Evolutionary conservation across 2,797 vertebrate species (phyloP).

Genomic region (Phrynocephalus guinanensis): DNA sequence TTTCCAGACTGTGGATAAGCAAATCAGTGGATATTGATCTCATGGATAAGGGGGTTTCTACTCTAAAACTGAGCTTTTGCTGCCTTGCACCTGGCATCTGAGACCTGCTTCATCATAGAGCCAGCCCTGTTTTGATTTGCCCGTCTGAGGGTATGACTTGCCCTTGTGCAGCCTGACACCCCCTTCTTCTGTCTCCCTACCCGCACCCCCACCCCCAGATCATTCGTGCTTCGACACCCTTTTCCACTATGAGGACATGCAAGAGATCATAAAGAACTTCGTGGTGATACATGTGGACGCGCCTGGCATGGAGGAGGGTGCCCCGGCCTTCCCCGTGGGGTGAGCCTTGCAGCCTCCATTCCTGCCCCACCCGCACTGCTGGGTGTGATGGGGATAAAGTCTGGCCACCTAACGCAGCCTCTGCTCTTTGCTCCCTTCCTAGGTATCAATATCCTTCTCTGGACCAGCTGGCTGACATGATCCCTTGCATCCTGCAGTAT

Average conservation of each 20-base stretch:
- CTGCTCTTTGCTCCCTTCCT: constrained; percentile 2
- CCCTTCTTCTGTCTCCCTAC: constrained; percentile 33
- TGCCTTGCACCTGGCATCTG: not conserved
- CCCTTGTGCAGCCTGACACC: constrained; percentile 31
- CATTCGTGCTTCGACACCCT: constrained; percentile 91
- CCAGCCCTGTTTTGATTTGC: not conserved
- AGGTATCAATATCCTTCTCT: constrained; percentile 90
- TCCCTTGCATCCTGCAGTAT: constrained; percentile 88
- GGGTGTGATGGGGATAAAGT: constrained; percentile 74
- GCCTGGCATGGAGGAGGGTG: constrained; percentile 90
- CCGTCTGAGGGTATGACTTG: constrained; percentile 10
- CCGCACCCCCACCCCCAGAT: constrained; percentile 75
- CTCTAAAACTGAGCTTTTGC: not conserved
- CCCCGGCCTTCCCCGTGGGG: constrained; percentile 85
- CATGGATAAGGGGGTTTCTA: no score
- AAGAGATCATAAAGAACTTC: constrained; percentile 94
- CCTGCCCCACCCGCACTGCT: not conserved
- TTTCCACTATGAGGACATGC: constrained; percentile 92
- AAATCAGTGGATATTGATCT: no score
- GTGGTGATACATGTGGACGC: constrained; percentile 89
- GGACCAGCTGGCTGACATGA: constrained; percentile 91
- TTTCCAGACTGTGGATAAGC: no score
- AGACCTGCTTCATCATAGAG: not conserved
- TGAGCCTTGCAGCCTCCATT: constrained; percentile 64
- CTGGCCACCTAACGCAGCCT: not conserved